Base-by-base conservation (phyloP, 2,888 invertebrate genomes). In the Junonia oenone region DNA sequence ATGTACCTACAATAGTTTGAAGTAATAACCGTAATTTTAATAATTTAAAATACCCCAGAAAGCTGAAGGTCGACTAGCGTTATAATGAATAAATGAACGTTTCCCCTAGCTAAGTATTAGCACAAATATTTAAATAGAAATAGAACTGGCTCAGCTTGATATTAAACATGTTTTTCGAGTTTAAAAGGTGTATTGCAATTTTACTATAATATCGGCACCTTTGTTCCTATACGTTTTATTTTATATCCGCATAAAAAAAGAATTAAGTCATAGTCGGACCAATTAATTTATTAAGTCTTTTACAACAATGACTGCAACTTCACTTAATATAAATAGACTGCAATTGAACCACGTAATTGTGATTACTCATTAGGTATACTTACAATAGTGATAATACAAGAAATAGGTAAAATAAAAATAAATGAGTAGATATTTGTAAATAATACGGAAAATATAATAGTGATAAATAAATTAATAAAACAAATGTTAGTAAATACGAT, bases 131-230 rank as follows among this genome's bases (percentile, higher is more conserved):
- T n/a, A 48, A 54, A 35, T 51, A 43, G 35, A 50, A 51, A 46
- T 51, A 51, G 54, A 54, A 51, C 49, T 50, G 14, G 40, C 40
- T 45, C 26, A 43, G 50, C 46, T 50, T 51, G 46, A 38, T 43
- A 50, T 54, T 47, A 47, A 58, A 51, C 54, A 51, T 54, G 50
- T 58, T 54, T 50, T 43, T 54, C 50, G 5, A 51, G 54, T 58
- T 54, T 43, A 47, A 45, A 49, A 57, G 29, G 19, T 38, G 52
- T 43, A 49, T 31, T 49, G 53, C 49, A 54, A 53, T 50, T 35
- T 49, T 31, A 22, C 45, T 27, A 50, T 22, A 22, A 22, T 45
- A 26, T 26, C 13, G 11, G 15, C 31, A 15, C 9, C 13, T 40
- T 40, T 15, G 38, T 8, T n/a, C 40, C 40, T 50, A 29, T 13